Conservation (phyloP, 2,888 invertebrate genomes). For the Xylota segnis region DNA sequence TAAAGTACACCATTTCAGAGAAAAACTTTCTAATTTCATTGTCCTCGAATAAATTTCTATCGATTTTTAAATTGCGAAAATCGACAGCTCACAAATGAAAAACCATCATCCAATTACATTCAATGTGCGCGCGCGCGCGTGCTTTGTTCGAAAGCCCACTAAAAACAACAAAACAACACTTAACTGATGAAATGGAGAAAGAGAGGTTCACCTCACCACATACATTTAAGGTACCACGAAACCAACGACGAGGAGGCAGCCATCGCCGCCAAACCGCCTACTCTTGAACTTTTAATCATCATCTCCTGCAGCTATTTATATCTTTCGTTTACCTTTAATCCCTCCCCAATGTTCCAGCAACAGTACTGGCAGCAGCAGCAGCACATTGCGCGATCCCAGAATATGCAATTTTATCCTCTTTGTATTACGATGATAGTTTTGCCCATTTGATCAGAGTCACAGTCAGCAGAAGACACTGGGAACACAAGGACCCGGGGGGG, state of each 20-base stretch:
- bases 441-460: constrained; percentile 53
- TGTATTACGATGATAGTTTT: constrained; percentile 57
- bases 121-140: constrained; percentile 10
- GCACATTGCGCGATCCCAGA: constrained; percentile 42
- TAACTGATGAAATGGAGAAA: neutral
- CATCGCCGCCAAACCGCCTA: constrained; percentile 66
- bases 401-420: constrained; percentile 62
- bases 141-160: constrained; percentile 24
- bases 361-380: neutral
- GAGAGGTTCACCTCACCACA: constrained; percentile 14
- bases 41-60: constrained; percentile 52
- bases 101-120: constrained; percentile 52
- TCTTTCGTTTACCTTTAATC: constrained; percentile 28
- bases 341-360: neutral
- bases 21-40: constrained; percentile 62
- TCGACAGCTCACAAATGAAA: constrained; percentile 49
- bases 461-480: neutral
- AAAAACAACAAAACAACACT: neutral
- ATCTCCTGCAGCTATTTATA: constrained; percentile 73
- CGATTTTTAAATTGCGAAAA: constrained; percentile 49
- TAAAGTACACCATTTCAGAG: too few relatives aligned
- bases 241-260: constrained; percentile 32
- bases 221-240: constrained; percentile 14
- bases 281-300: constrained; percentile 76
- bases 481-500: constrained; percentile 31